Conservation (phyloP, 2,113 vertebrate species). For the Enhydra lutris region DNA sequence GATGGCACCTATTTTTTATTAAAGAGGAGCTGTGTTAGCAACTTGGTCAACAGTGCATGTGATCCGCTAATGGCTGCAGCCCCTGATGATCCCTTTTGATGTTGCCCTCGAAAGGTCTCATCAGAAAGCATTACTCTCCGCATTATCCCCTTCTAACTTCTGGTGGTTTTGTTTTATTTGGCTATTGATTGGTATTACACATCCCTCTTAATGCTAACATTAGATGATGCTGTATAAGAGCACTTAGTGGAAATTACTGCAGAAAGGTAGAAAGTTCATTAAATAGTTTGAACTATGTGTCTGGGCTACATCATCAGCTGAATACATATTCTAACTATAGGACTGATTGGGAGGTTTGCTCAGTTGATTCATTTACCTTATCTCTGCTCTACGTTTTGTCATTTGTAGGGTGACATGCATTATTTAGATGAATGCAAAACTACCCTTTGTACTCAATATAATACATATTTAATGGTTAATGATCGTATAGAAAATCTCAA, state of each 20-base stretch:
- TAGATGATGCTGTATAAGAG: slow-evolving; percentile 68
- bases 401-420: slow-evolving; percentile 25
- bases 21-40: neutral
- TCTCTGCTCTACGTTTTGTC: neutral
- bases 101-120: slow-evolving; percentile 56
- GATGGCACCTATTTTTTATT: neutral
- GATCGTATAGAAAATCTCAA: slow-evolving; percentile 35
- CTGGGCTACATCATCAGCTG: slow-evolving; percentile 48
- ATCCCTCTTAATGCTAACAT: slow-evolving; percentile 64
- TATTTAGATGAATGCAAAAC: slow-evolving; percentile 54
- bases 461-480: slow-evolving; percentile 67
- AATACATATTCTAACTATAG: neutral
- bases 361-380: slow-evolving; percentile 40
- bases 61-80: neutral
- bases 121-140: slow-evolving; percentile 45
- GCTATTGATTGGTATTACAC: slow-evolving; percentile 70
- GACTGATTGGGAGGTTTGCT: slow-evolving; percentile 47
- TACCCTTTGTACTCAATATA: neutral
- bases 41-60: neutral
- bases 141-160: slow-evolving; percentile 60
- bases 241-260: slow-evolving; percentile 70
- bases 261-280: slow-evolving; percentile 66
- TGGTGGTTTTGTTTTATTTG: slow-evolving; percentile 74
- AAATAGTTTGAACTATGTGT: slow-evolving; percentile 74
- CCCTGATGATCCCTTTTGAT: slow-evolving; percentile 43